Evolutionary conservation across 2,888 invertebrate genomes (phyloP), one percentile per base, ranked within the genome.

Genomic region (Malacosoma neustria): DNA sequence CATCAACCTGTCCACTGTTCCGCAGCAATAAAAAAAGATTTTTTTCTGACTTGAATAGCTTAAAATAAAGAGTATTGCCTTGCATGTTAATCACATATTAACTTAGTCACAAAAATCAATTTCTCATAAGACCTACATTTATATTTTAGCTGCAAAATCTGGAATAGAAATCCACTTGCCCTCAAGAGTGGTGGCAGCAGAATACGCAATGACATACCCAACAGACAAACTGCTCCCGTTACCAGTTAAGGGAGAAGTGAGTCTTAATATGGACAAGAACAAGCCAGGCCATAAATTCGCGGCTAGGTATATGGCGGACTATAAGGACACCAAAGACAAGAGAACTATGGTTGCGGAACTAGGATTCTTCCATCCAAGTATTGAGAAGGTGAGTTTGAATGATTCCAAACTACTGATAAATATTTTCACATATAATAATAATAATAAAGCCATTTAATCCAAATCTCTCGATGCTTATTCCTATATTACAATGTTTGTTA

Each of bases 201-300:
- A 93, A 57, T 79, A 88, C 0, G 59, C 70, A 0, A 76, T 88
- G n/a, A 59, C 72, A 4, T 71, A 80, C 47, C 88, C 89, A 0
- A 64, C 70, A 0, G 59, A 69, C 54, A 71, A 76, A 38, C 57
- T 60, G 0, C 36, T 88, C 13, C 87, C 87, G 0, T 92, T 91
- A 47, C 88, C 89, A 14, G 82, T 90, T 47, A 88, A 89, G 37
- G 87, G 89, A 6, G 92, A 93, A 36, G 53, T 90, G 3, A 77
- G 82, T 5, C 74, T 93, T 30, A 93, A 92, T 63, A 69, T 93
- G 36, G 92, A 95, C 74, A 92, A 93, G 63, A 89, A 88, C 54
- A 89, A 90, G 46, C 92, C 93, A 0, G 87, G 89, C n/a, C 89
- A 91, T 48, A 93, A 91, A 59, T 88, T 91, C 0, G 82, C 88